Evolutionary conservation across 2,797 vertebrate genomes (phyloP).

Genomic region (Moxostoma hubbsi): DNA sequence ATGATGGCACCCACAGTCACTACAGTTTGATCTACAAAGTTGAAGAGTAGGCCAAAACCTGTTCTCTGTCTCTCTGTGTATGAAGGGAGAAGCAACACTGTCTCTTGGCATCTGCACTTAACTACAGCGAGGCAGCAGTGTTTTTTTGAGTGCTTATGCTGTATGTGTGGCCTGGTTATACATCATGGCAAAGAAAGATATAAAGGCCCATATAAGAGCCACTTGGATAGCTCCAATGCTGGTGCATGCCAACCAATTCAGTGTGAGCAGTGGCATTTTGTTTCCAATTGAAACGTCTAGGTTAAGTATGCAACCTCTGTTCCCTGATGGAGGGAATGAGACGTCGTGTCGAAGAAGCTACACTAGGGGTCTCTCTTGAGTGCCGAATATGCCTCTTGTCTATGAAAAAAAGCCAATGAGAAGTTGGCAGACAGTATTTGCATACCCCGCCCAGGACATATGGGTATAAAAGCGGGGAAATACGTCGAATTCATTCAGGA

Average conservation of each 20-base stretch:
- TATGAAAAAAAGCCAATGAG: too few species aligned
- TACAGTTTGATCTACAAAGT: conserved; percentile 1
- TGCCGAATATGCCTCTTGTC: too few species aligned
- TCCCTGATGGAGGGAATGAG: too few species aligned
- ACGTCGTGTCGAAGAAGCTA: too few species aligned
- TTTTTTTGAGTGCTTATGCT: not conserved
- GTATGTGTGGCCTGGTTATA: not conserved
- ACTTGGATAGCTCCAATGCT: not conserved
- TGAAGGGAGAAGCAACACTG: not conserved
- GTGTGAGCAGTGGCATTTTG: not conserved
- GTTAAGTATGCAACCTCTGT: too few species aligned
- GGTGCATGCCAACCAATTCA: not conserved
- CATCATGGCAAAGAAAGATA: not conserved
- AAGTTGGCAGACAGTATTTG: too few species aligned
- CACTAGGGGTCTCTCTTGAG: too few species aligned
- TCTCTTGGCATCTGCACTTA: conserved; percentile 5
- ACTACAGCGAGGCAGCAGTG: not conserved
- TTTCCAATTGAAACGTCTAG: not conserved
- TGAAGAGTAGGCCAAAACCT: not conserved
- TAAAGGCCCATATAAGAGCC: not conserved
- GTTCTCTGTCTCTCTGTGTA: not conserved
- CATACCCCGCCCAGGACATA: too few species aligned
- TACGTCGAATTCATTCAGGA: too few species aligned
- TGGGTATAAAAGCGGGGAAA: too few species aligned
- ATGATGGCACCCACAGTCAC: not conserved